Conservation (phyloP, 2,888 invertebrate genomes). For the Hoplodrina ambigua region DNA sequence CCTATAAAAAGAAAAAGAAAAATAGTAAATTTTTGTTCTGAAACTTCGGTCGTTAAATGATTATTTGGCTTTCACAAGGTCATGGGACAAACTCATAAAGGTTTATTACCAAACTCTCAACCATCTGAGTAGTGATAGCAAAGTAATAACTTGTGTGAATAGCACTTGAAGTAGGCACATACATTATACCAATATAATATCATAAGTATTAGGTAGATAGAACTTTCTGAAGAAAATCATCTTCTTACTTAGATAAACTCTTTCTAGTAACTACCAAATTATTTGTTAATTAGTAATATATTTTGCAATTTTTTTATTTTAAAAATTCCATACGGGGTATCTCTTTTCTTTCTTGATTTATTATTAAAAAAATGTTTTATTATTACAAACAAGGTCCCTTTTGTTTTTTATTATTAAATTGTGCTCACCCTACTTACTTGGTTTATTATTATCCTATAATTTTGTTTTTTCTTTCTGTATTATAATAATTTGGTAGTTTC, state of each 20-base stretch:
- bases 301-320: neutral
- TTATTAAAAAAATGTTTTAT: neutral
- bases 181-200: constrained; percentile 34
- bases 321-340: neutral
- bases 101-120: constrained; percentile 55
- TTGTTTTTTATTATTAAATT: neutral
- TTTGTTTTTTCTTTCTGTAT: neutral
- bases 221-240: constrained; percentile 51
- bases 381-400: neutral
- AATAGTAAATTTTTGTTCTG: neutral
- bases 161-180: constrained; percentile 60
- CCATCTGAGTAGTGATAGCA: constrained; percentile 66
- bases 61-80: constrained; percentile 31
- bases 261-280: constrained; percentile 43
- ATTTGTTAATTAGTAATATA: constrained; percentile 7
- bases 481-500: constrained; percentile 53
- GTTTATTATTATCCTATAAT: neutral
- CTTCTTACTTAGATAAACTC: constrained; percentile 52
- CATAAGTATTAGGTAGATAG: constrained; percentile 66
- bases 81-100: constrained; percentile 54
- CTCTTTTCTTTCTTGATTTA: neutral
- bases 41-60: neutral
- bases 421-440: neutral
- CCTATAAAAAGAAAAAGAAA: neutral
- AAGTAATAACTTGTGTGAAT: constrained; percentile 65